Evolutionary conservation across 2,113 vertebrate species (phyloP), one percentile per base, ranked within the genome.

Genomic region (Lophura nycthemera): DNA sequence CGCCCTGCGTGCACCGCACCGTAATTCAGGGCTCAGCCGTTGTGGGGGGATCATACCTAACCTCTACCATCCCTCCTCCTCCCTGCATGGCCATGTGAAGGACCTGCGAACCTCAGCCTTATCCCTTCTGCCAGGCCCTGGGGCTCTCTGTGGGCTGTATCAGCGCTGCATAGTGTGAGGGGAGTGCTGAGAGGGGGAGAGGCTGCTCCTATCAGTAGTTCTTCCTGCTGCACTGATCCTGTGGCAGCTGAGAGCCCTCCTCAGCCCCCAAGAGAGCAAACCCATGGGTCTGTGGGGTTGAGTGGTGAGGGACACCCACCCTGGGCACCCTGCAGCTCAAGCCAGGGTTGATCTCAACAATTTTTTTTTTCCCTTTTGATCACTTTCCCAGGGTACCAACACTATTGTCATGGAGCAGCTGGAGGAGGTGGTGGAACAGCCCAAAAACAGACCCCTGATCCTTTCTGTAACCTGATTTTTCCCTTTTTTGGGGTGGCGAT

Each of bases 41-140:
- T 95, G 34, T 42, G 12, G 32, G 50, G 50, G 69, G 52, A 29
- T 67, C 38, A 40, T 29, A 64, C 27, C 61, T 66, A 90, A 52
- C 38, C 69, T 92, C 50, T 0, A 0, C 22, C 0, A 0, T 82
- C 42, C 45, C 50, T 76, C 12, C 12, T 69, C 27, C 74, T 78
- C 38, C 59, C 25, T 61, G 52, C 56, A 64, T 0, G 5, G 50
- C 79, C 52, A 66, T 66, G 81, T 72, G 69, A 34, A 94, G 86
- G 72, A 34, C 10, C 50, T 6, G 22, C 61, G 69, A 82, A 73
- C 24, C 17, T 36, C 4, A 8, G 73, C 90, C 48, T 48, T 59
- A 63, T 73, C 75, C 19, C 0, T 75, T 90, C 83, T 79, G 7
- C 73, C 65, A 34, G 72, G 78, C 75, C 40, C 75, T 38, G 60